These are phyloP conservation scores for Ciconia nigra DNA, from an alignment of 2,797 vertebrate species.

Conservation along the genomic window DNA sequence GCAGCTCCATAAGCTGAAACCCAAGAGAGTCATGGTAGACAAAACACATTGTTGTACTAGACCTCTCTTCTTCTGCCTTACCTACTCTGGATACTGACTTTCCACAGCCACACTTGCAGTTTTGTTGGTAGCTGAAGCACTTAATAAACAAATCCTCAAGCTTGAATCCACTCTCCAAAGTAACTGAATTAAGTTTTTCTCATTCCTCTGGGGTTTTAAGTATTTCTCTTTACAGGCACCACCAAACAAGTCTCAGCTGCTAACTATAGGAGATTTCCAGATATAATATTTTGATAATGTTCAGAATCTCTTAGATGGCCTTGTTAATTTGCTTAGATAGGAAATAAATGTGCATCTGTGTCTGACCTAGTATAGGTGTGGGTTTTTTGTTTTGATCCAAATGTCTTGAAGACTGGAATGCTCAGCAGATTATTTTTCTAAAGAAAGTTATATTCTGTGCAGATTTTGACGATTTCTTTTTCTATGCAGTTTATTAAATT, in stretches of 20 bases:
- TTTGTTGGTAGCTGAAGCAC: not conserved
- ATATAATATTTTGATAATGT: not conserved
- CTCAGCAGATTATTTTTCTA: not conserved
- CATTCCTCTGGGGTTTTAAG: not conserved
- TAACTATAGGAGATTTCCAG: not conserved
- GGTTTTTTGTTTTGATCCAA: not conserved
- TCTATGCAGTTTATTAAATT: not conserved
- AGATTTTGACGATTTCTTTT: not conserved
- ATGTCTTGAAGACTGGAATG: not conserved
- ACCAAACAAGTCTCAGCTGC: not conserved
- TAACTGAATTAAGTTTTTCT: not conserved
- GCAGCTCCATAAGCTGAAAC: not conserved
- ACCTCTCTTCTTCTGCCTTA: not conserved
- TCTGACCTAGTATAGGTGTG: not conserved
- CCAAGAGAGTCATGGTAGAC: not conserved
- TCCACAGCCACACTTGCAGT: not conserved
- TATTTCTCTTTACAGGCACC: not conserved
- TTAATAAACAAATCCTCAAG: not conserved
- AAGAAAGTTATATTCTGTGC: not conserved
- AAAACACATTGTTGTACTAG: not conserved
- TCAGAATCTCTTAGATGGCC: not conserved
- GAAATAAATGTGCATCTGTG: not conserved
- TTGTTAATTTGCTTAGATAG: not conserved
- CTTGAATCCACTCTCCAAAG: not conserved
- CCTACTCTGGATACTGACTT: not conserved